Base-by-base conservation (phyloP, 2,888 invertebrate species). In the Ptilodon capucinus region DNA sequence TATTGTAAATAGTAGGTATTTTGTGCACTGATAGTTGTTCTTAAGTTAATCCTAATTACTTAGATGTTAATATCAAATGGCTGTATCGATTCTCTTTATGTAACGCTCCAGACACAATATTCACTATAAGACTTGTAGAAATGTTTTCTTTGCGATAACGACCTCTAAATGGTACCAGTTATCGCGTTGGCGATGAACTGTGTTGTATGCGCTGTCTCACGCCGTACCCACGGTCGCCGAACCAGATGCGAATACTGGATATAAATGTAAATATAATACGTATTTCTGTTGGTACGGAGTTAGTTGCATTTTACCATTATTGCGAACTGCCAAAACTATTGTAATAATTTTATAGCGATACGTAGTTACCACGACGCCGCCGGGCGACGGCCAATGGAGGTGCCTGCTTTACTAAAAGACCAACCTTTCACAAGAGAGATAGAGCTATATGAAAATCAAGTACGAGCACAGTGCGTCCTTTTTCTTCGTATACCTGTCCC, bases 311-410 rank as follows among this genome's bases (percentile, higher is more conserved):
- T 89, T 87, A 89, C 88, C 86, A 86, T 86, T 85, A 80, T 86
- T 86, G 88, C 88, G 80, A 84, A 86, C 89, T 89, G 90, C 90
- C 90, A 91, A 90, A 91, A 86, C 77, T 85, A 86, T 82, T 87
- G 78, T 86, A 83, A 84, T 84, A 75, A 81, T 81, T 83, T 84
- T 86, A 77, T 88, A 84, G 86, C 81, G 76, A 68, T 57, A 60
- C 65, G 68, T 62, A n/a, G n/a, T n/a, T n/a, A 56, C 54, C 54
- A 53, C 67, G 67, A 68, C 75, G 71, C 69, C 23, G 40, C n/a
- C 19, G n/a, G 38, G n/a, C n/a, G n/a, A n/a, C n/a, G n/a, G n/a
- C n/a, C n/a, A n/a, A n/a, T n/a, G n/a, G n/a, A n/a, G 34, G 17
- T 35, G 35, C 14, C 17, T 34, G 6, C 14, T 14, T 7, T 2